Percentiles rank a stretch among this genome's conserved stretches.
Conservation (phyloP, 2,797 vertebrate genomes). For the Choloepus didactylus region DNA sequence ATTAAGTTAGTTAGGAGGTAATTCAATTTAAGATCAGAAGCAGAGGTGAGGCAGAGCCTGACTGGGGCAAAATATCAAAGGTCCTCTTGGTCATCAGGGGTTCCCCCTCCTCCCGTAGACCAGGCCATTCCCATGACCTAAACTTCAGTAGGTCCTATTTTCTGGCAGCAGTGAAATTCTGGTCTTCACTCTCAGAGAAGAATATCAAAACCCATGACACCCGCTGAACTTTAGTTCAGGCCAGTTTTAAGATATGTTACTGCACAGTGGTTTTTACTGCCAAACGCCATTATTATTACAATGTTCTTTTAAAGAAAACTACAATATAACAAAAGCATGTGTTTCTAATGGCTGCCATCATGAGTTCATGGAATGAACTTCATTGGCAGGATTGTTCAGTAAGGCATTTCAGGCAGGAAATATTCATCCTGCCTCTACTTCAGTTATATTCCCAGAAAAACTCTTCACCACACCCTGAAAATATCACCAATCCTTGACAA, state of each 20-base stretch:
- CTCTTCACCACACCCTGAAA: background rate
- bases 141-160: background rate
- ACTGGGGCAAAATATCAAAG: conserved; percentile 69
- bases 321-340: background rate
- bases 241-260: conserved; percentile 37
- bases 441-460: background rate
- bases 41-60: conserved; percentile 42
- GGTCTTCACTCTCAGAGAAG: background rate
- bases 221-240: background rate
- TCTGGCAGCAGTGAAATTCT: conserved; percentile 16
- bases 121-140: conserved; percentile 68
- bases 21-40: conserved; percentile 66
- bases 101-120: background rate
- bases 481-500: background rate
- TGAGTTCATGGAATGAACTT: background rate
- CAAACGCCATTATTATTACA: conserved; percentile 11
- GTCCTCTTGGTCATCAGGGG: background rate
- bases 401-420: background rate
- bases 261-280: background rate
- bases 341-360: background rate
- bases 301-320: background rate
- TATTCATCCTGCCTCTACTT: background rate
- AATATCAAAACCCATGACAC: background rate
- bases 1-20: conserved; percentile 68
- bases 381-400: background rate